Base-by-base conservation (phyloP, 1,140 invertebrate genomes). In the Zaprionus capensis region DNA sequence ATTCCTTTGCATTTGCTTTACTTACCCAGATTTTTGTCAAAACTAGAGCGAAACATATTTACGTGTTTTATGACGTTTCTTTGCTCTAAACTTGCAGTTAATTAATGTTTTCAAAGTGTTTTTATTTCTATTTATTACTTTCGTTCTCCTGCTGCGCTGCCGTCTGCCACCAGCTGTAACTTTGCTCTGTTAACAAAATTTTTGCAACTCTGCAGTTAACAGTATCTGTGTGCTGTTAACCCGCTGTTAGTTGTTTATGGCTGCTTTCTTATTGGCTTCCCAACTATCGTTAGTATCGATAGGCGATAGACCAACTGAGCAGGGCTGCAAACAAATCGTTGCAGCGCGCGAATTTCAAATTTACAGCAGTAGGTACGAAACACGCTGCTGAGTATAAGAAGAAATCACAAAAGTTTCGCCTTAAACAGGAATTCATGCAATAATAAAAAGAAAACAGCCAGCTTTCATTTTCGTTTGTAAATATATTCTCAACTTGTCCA, bases 11-110 rank as follows among this genome's bases (percentile, higher is more conserved):
- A 1, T 5, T 1, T 64, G 64, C 22, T 17, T 44, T 6, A 80
- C 77, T 92, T 80, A 93, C 92, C 92, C 59, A 93, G 62, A 81
- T 86, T 93, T 73, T 91, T 92, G 46, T 93, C 92, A 59, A 93
- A 93, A 67, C 53, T 86, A 58, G 91, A 92, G 57, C 84, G 84
- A 83, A 93, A 93, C 92, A 93, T 93, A n/a, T 70, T 11, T 63
- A 51, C 9, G 44, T 75, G 7, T 17, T 53, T 26, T 28, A 38
- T 6, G 9, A 17, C 12, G 20, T 38, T n/a, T 58, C 6, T 53
- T 53, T 38, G 72, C 41, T 57, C 1, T 20, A 6, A 38, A 71
- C 36, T 66, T 44, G 1, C 4, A 11, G 31, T 66, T 31, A 17
- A 57, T 44, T 6, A 28, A 3, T 9, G 41, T 38, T 38, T 46